Evolutionary conservation across 2,113 vertebrate species (phyloP).

Genomic region (Lampris incognitus): DNA sequence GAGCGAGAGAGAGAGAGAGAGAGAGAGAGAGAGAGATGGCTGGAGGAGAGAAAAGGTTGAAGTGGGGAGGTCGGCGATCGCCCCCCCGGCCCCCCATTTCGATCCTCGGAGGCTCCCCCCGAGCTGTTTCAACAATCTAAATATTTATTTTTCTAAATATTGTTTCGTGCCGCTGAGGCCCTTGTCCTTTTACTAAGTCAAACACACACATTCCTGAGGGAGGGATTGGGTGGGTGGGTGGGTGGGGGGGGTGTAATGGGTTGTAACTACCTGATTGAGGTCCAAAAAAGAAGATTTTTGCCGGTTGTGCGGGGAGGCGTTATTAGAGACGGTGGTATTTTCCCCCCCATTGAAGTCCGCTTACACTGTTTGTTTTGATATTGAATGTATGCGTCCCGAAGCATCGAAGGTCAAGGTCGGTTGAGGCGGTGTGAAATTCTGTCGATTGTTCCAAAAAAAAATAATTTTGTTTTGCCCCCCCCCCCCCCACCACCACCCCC

Average conservation of each 20-base stretch:
- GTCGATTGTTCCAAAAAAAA: too few relatives aligned
- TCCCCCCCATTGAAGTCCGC: conserved; percentile 48
- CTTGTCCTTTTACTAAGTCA: conserved; percentile 39
- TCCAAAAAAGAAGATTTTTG: neutral
- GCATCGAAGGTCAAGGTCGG: conserved; percentile 22
- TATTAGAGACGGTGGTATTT: conserved; percentile 19
- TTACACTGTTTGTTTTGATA: conserved; percentile 77
- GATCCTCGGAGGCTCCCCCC: conserved; percentile 20
- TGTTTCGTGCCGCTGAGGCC: conserved; percentile 42
- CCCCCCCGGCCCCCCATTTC: conserved; percentile 36
- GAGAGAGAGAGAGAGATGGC: neutral
- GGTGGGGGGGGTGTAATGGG: conserved; percentile 1
- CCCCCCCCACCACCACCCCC: too few relatives aligned
- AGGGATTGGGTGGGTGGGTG: neutral
- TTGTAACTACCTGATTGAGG: neutral
- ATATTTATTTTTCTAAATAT: conserved; percentile 37
- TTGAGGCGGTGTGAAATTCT: conserved; percentile 31
- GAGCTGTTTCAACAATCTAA: conserved; percentile 38
- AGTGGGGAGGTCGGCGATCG: conserved; percentile 12
- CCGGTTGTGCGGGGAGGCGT: neutral
- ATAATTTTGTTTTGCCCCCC: too few relatives aligned
- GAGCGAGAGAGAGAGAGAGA: conserved; percentile 36
- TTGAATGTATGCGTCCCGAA: conserved; percentile 70
- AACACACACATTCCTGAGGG: conserved; percentile 65
- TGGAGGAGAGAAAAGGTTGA: conserved; percentile 26